These are phyloP conservation scores for Parambassis ranga DNA, from an alignment of 2,797 vertebrate species.

Conservation along the genomic window DNA sequence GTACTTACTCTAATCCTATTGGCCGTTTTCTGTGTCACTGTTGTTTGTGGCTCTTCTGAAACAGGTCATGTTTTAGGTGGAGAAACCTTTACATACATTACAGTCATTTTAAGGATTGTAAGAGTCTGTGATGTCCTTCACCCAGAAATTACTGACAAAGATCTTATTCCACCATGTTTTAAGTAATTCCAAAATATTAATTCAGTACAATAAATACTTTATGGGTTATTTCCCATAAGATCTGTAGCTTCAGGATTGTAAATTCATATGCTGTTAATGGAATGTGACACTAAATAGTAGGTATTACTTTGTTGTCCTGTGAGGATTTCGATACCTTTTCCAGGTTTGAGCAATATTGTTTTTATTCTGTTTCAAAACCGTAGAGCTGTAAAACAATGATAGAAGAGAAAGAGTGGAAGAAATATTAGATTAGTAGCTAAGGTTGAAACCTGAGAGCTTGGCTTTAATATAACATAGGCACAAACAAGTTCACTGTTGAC, in stretches of 20 bases:
- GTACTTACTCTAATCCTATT: not conserved
- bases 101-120: not conserved
- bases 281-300: not conserved
- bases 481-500: not conserved
- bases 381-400: too few species aligned
- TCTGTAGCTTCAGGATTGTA: not conserved
- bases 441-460: conserved; percentile 17
- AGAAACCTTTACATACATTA: not conserved
- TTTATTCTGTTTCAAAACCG: not conserved
- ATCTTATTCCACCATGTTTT: conserved; percentile 3
- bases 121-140: not conserved
- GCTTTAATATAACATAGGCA: conserved; percentile 1
- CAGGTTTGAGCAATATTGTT: not conserved
- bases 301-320: not conserved
- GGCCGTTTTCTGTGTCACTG: not conserved
- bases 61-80: too few species aligned
- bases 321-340: not conserved
- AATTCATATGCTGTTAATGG: not conserved
- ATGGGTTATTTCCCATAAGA: conserved; percentile 11
- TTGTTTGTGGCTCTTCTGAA: not conserved
- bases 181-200: conserved; percentile 30
- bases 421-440: not conserved
- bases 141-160: not conserved
- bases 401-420: not conserved
- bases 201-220: conserved; percentile 28